Conservation (phyloP, 2,888 invertebrate genomes). For the Entomobrya multifasciata region DNA sequence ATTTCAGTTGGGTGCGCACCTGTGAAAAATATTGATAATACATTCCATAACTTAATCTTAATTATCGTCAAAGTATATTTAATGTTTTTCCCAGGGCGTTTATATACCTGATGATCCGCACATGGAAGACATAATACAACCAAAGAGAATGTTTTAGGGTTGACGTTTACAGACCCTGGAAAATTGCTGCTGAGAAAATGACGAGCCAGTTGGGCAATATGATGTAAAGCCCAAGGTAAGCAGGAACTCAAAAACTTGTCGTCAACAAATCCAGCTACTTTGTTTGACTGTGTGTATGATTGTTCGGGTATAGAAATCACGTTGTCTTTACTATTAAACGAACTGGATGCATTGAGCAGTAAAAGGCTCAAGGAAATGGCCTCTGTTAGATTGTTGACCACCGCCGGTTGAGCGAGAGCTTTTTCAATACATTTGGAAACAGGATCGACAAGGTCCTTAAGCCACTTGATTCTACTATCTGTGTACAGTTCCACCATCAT, state of each 20-base stretch:
- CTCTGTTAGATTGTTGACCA: slow-evolving; percentile 61
- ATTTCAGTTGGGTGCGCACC: background rate
- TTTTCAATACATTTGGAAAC: slow-evolving; percentile 68
- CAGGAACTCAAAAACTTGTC: slow-evolving; percentile 73
- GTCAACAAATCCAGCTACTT: slow-evolving; percentile 59
- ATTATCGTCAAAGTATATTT: slow-evolving; percentile 15
- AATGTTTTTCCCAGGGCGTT: background rate
- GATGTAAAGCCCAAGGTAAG: slow-evolving; percentile 33
- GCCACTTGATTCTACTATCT: slow-evolving; percentile 12
- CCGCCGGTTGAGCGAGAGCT: slow-evolving; percentile 58
- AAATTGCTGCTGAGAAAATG: slow-evolving; percentile 6
- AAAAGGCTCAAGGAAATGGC: slow-evolving; percentile 57
- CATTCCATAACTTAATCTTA: too few relatives aligned
- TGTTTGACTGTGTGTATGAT: background rate
- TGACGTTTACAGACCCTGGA: background rate
- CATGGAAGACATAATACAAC: slow-evolving; percentile 49
- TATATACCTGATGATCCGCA: slow-evolving; percentile 62
- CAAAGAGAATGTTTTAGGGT: background rate
- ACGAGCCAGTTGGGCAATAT: slow-evolving; percentile 54
- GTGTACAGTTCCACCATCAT: slow-evolving; percentile 63
- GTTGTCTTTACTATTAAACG: background rate
- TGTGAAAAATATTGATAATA: background rate
- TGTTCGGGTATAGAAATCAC: slow-evolving; percentile 35
- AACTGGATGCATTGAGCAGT: slow-evolving; percentile 39
- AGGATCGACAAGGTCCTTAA: slow-evolving; percentile 29